Evolutionary conservation across 2,113 vertebrate genomes (phyloP).

Genomic region (Boulengeromyrus knoepffleri): DNA sequence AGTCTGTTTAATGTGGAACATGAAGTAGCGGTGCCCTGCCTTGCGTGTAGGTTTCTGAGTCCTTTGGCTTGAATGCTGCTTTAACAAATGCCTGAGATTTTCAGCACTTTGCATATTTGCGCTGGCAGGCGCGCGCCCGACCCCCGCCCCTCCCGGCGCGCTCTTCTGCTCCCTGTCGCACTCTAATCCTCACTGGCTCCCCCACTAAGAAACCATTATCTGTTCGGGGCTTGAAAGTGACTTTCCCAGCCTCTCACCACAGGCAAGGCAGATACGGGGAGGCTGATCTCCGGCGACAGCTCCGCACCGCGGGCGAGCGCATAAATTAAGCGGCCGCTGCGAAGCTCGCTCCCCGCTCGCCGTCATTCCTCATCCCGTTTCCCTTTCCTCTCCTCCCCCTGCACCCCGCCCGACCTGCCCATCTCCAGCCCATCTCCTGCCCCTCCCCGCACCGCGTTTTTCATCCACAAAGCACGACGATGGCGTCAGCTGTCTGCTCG

Average conservation of each 20-base stretch:
- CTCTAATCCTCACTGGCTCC: background rate
- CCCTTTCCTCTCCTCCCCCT: background rate
- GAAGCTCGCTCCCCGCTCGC: background rate
- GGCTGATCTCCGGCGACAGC: slow-evolving; percentile 12
- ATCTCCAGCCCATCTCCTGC: background rate
- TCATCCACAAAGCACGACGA: background rate
- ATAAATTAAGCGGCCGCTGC: slow-evolving; percentile 19
- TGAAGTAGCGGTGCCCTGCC: background rate
- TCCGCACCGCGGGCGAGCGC: slow-evolving; percentile 2
- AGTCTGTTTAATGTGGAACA: background rate
- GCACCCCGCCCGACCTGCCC: background rate
- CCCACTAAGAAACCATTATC: slow-evolving; percentile 14
- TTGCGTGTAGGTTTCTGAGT: background rate
- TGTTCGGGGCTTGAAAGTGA: slow-evolving; percentile 15
- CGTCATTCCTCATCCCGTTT: background rate
- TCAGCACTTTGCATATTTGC: background rate
- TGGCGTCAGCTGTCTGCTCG: background rate
- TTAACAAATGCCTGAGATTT: background rate
- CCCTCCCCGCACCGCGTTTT: background rate
- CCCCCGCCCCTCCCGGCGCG: background rate
- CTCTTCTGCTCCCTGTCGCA: background rate
- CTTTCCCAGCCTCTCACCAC: slow-evolving; percentile 4
- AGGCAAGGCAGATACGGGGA: background rate
- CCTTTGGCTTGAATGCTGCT: background rate
- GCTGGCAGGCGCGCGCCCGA: background rate